phyloP scores from a whole-genome alignment of 2,113 vertebrate genomes.

The Hiodon tergisus region DNA sequence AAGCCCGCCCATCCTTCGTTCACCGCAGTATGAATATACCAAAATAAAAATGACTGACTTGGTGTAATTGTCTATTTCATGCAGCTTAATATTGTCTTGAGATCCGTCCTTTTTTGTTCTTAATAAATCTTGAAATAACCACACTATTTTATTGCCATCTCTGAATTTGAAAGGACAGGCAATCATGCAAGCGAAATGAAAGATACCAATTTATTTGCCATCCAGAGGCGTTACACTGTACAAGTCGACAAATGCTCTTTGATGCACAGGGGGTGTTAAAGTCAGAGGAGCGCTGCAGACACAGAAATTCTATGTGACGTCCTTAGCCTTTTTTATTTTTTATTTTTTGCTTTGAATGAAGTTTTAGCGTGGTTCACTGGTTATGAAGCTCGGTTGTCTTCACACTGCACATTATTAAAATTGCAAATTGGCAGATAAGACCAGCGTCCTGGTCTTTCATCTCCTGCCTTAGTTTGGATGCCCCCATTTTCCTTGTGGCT shows the following conservation, averaged over 20 bases:
- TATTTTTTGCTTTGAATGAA: background rate
- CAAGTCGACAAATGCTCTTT: constrained; percentile 25
- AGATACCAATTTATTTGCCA: background rate
- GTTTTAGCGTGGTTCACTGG: background rate
- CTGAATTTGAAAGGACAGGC: background rate
- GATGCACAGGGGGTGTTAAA: constrained; percentile 4
- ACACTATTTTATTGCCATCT: too few relatives aligned
- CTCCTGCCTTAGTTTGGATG: background rate
- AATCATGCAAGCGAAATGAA: background rate
- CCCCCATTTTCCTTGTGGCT: background rate
- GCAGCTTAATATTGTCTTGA: background rate
- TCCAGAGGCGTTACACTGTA: background rate
- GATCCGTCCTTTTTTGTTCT: background rate
- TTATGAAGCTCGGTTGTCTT: background rate
- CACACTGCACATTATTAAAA: constrained; percentile 17
- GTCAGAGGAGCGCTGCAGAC: background rate
- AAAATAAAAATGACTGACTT: too few relatives aligned
- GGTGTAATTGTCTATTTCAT: too few relatives aligned
- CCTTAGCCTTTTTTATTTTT: background rate
- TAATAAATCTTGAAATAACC: too few relatives aligned
- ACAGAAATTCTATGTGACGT: background rate
- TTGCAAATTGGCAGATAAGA: constrained; percentile 34
- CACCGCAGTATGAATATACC: too few relatives aligned
- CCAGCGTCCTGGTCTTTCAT: background rate
- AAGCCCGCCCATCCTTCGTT: too few relatives aligned